A percentile compares a stretch with the other conserved stretches of the same genome.
Conservation (phyloP, 1,140 invertebrate genomes). For the Triops cancriformis region DNA sequence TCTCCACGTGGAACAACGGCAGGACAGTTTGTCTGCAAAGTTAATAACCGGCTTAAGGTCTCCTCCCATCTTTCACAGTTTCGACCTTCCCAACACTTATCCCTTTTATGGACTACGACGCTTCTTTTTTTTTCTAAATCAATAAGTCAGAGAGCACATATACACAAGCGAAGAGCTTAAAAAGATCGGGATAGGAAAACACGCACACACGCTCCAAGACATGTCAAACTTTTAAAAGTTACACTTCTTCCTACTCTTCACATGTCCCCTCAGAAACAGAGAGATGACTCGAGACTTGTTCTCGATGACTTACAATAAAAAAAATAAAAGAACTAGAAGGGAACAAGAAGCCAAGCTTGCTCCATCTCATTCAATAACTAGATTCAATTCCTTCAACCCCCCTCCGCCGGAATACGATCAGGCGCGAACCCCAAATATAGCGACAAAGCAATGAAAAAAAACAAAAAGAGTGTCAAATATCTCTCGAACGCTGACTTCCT, state of each 20-base stretch:
- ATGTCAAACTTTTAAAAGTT: neutral
- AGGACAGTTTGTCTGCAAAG: neutral
- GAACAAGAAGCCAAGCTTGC: neutral
- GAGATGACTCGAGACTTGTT: neutral
- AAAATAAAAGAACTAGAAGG: neutral
- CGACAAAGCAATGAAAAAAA: neutral
- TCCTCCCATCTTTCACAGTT: too few species aligned
- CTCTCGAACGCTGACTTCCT: neutral
- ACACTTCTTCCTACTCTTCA: neutral
- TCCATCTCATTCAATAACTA: too few species aligned
- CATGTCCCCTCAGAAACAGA: neutral
- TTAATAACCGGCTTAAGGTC: neutral
- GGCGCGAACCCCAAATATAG: too few species aligned
- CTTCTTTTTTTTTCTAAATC: neutral
- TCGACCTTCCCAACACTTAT: neutral
- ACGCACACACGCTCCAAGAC: neutral
- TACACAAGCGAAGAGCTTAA: neutral
- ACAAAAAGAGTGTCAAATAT: neutral
- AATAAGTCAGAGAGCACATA: neutral
- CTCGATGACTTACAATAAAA: neutral
- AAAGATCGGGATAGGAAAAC: neutral
- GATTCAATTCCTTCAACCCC: too few species aligned
- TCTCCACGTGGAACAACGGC: neutral
- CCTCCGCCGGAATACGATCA: too few species aligned
- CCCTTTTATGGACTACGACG: neutral